Evolutionary conservation across 2,888 invertebrate genomes (phyloP).

Genomic region (Thera britannica): DNA sequence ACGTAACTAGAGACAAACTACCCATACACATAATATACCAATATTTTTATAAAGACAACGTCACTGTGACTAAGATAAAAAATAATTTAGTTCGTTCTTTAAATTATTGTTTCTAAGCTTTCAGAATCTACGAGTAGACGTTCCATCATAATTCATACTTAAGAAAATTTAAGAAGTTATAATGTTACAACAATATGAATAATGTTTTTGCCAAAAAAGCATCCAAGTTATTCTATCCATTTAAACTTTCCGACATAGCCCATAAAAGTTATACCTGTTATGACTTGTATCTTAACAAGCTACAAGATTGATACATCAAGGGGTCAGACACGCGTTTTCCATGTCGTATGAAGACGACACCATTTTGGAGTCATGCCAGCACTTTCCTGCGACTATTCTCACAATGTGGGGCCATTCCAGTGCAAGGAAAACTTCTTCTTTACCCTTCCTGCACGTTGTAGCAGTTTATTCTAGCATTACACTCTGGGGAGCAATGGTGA

Average conservation of each 20-base stretch:
- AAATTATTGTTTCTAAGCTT: too few species aligned
- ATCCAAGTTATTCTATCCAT: background rate
- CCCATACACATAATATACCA: too few species aligned
- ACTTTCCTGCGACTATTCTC: slow-evolving; percentile 34
- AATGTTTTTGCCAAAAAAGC: background rate
- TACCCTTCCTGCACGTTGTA: background rate
- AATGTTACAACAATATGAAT: background rate
- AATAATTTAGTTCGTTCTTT: too few species aligned
- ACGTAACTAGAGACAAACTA: too few species aligned
- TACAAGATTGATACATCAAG: slow-evolving; percentile 39
- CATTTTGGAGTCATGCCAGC: slow-evolving; percentile 41
- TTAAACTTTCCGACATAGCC: slow-evolving; percentile 9
- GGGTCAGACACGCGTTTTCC: slow-evolving; percentile 37
- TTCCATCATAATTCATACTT: background rate
- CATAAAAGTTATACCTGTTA: slow-evolving; percentile 12
- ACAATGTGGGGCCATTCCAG: slow-evolving; percentile 15
- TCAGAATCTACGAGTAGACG: too few species aligned
- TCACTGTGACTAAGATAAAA: too few species aligned
- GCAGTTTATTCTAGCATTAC: background rate
- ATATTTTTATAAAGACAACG: too few species aligned
- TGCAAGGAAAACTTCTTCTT: background rate
- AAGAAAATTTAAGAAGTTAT: background rate
- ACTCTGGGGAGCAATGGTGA: background rate
- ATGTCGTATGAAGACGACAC: slow-evolving; percentile 37
- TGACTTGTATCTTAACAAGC: slow-evolving; percentile 20